Evolutionary conservation across 2,888 invertebrate species (phyloP), one percentile per base, ranked within the genome.

Genomic region (Drosophila subquinaria): DNA sequence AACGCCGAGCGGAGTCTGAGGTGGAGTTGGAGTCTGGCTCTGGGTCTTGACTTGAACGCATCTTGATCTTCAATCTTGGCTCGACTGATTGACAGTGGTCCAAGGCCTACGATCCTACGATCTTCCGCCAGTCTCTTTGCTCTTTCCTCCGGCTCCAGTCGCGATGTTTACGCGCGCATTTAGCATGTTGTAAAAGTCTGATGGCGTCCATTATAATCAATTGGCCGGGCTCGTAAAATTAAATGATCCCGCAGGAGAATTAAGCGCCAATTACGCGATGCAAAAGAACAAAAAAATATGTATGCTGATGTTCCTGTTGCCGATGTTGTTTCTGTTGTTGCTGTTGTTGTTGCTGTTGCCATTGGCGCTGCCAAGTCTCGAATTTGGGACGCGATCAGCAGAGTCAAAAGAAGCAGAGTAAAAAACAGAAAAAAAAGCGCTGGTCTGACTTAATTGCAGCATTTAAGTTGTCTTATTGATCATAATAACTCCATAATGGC

Each of bases 401-500:
- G 68, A 73, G 61, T 45, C n/a, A 27, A 43, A 68, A 57, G 70
- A 64, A 75, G 50, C 62, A 66, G 67, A 62, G 20, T 36, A 68
- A 48, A 64, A 59, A 61, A 65, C 66, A 70, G 61, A 63, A 63
- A 63, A 36, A 38, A 57, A 71, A 61, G 51, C 73, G 59, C 78
- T 73, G 83, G 79, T 82, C 82, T 76, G 85, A 92, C 90, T 92
- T 92, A 92, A 92, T 92, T 92, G 92, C 92, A 92, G 90, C 92
- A 90, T 92, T 92, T 92, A 92, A 92, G 90, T 89, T 91, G 92
- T 92, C 92, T 92, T 92, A 92, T 92, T 92, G 92, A 92, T 92
- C 92, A 92, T 92, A 92, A 92, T 92, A 92, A 92, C 92, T 92
- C 92, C 92, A 92, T 92, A 92, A 92, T 92, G 92, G 92, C 92